Base-by-base conservation (phyloP, 2,888 invertebrate species). In the Hydrotaea cyrtoneurina region DNA sequence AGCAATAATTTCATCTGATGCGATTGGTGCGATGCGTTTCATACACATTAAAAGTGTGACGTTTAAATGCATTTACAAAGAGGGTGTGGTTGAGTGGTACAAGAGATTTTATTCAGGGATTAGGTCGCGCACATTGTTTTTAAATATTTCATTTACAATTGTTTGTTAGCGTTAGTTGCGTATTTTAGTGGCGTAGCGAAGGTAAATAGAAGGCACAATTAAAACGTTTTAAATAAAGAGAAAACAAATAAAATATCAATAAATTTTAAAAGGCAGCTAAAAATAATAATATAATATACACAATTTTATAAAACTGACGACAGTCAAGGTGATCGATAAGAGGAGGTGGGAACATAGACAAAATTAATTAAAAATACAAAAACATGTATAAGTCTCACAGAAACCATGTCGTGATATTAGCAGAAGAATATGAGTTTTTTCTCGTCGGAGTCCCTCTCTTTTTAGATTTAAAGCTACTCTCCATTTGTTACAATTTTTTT, bases 1-100 rank as follows among this genome's bases (percentile, higher is more conserved):
- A 91, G 93, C 93, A 93, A 97, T 96, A 93, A 96, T 94, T 92
- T 97, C 96, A 95, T 97, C 97, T 96, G 85, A 17, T 76, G 26
- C 71, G 66, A 17, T 59, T 21, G 17, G 15, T n/a, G 36, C 59
- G 50, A 2, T 50, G 55, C 2, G 39, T 11, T 46, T 46, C 53
- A 21, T 59, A 59, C 23, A 59, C 26, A 59, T 26, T 23, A 5
- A 59, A 59, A 59, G 66, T 46, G 15, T 39, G 36, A 46, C 8
- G 21, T 15, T 74, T 36, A 39, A 73, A 73, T 57, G 59, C 66
- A 53, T 80, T 79, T 69, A 76, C 79, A 85, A 69, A 76, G 62
- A 73, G 55, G 75, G 59, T 57, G 73, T 85, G 69, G 84, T 86
- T 75, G 19, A 76, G 75, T 78, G 86, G 86, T 86, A 46, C 83